phyloP scores from a whole-genome alignment of 92 coral and sea anemone species.

The Meandrina meandrites region DNA sequence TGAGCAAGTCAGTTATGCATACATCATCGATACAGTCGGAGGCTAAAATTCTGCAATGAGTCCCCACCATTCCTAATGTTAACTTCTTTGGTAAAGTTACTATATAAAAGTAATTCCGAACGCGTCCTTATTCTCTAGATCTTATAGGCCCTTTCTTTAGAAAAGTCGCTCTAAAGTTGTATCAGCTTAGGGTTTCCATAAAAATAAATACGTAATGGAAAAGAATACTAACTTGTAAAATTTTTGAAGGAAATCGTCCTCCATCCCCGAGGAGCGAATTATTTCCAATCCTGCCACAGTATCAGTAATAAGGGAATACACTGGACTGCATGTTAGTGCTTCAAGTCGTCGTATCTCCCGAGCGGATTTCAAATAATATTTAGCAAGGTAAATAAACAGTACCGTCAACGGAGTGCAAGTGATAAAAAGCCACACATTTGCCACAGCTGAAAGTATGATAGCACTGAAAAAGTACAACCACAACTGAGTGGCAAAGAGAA shows the following conservation, averaged over 20 bases:
- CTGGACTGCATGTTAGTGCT: constrained; percentile 50
- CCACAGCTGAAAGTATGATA: neutral
- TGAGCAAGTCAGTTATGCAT: too few species aligned
- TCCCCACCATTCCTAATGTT: too few species aligned
- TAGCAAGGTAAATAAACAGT: constrained; percentile 66
- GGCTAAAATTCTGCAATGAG: too few species aligned
- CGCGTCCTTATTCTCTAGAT: too few species aligned
- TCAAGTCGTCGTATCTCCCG: constrained; percentile 82
- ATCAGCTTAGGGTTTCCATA: too few species aligned
- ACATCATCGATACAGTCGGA: too few species aligned
- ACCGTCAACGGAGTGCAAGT: constrained; percentile 47
- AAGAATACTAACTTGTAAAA: constrained; percentile 10
- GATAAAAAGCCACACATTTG: constrained; percentile 27
- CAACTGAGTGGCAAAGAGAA: constrained; percentile 7
- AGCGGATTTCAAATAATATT: constrained; percentile 76
- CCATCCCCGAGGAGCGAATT: constrained; percentile 27
- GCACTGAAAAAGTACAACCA: constrained; percentile 1
- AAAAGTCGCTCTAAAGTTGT: too few species aligned
- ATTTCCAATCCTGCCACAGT: constrained; percentile 18
- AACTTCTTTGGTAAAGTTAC: too few species aligned
- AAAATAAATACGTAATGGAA: too few species aligned
- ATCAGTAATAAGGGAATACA: constrained; percentile 18
- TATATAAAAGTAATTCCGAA: too few species aligned
- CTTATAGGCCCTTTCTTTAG: too few species aligned
- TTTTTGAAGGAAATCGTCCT: neutral